Conservation (phyloP, 2,113 vertebrate genomes). For the Neofelis nebulosa region DNA sequence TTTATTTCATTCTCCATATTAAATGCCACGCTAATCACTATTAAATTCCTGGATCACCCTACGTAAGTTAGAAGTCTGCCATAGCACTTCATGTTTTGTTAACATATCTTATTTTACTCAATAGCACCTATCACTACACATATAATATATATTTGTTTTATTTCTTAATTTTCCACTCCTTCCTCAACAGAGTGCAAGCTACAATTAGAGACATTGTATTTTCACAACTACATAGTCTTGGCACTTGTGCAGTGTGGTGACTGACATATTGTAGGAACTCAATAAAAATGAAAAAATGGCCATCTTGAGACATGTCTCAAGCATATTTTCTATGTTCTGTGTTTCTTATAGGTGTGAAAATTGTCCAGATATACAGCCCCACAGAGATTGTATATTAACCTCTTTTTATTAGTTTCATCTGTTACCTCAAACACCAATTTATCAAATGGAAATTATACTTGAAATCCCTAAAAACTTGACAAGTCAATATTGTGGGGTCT, state of each 20-base stretch:
- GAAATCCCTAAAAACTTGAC: neutral
- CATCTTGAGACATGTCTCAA: neutral
- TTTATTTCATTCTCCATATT: neutral
- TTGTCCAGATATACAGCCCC: neutral
- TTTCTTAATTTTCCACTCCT: neutral
- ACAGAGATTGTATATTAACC: neutral
- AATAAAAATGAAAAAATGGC: neutral
- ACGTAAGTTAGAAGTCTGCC: neutral
- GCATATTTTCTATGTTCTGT: neutral
- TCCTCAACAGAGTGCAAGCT: neutral
- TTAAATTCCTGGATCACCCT: neutral
- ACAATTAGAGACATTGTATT: neutral
- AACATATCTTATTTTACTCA: neutral
- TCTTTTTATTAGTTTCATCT: neutral
- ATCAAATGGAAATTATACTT: neutral
- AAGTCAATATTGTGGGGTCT: neutral
- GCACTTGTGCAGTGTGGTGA: neutral
- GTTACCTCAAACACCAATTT: neutral
- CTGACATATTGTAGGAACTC: rapidly evolving
- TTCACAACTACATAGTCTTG: neutral
- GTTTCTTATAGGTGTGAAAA: neutral
- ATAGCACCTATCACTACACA: neutral
- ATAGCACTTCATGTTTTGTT: neutral
- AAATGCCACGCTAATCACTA: neutral
- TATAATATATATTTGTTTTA: neutral